These are phyloP conservation scores for Chelon labrosus DNA, from an alignment of 2,797 vertebrate genomes.

Conservation along the genomic window DNA sequence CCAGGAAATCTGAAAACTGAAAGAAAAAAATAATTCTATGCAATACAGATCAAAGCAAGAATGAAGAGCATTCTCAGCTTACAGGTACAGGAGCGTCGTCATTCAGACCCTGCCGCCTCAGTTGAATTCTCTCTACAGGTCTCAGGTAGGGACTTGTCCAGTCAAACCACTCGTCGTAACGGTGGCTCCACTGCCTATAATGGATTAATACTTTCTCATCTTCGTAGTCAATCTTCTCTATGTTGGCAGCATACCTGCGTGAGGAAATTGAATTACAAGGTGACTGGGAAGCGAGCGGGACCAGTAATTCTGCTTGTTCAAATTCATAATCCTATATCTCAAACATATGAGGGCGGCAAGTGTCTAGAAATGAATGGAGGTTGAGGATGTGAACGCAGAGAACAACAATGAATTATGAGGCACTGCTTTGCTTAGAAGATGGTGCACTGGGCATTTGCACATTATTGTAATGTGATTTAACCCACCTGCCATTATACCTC, in stretches of 20 bases:
- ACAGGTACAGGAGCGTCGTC: slow-evolving; percentile 75
- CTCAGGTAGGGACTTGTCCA: slow-evolving; percentile 98
- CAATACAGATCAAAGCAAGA: background rate
- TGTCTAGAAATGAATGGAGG: background rate
- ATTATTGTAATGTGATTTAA: background rate
- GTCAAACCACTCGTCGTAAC: slow-evolving; percentile 99
- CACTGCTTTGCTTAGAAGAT: background rate
- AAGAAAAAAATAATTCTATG: background rate
- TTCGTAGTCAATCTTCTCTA: slow-evolving; percentile 98
- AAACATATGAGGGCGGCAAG: background rate
- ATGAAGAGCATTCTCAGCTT: slow-evolving; percentile 32
- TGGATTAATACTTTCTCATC: slow-evolving; percentile 97
- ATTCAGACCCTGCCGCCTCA: slow-evolving; percentile 85
- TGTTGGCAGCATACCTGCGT: slow-evolving; percentile 94
- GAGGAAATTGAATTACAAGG: slow-evolving; percentile 12
- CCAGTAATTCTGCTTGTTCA: background rate
- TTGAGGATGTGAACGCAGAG: slow-evolving; percentile 12
- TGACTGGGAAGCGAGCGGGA: background rate
- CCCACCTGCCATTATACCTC: background rate
- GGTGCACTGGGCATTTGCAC: background rate
- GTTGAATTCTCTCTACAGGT: slow-evolving; percentile 94
- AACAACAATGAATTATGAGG: slow-evolving; percentile 4
- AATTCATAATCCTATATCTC: background rate
- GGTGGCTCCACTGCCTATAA: slow-evolving; percentile 99
- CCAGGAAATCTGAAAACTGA: background rate